Evolutionary conservation across 1,140 invertebrate species (phyloP), one percentile per base, ranked within the genome.

Genomic region (Heliconius melpomene): DNA sequence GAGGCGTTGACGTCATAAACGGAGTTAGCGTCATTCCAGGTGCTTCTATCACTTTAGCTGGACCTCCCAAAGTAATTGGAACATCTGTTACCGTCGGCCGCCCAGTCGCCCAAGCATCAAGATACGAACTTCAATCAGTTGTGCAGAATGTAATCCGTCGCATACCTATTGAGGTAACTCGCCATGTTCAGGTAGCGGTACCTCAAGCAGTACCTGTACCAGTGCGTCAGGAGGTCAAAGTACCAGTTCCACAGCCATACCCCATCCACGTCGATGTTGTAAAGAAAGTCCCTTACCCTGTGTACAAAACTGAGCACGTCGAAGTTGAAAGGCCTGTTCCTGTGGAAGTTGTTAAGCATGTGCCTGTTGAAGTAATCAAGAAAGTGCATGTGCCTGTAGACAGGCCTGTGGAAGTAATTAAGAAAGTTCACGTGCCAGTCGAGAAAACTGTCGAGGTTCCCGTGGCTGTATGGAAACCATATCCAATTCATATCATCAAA

Each of bases 241-340:
- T 95, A 6, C 91, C 91, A 72, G 94, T 95, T 0, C 94, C 94
- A 7, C 92, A 94, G 79, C 94, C 93, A 60, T 94, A 94, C 90
- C 90, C 91, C 0, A 93, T 94, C 23, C 93, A 92, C 23, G 92
- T 95, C 1, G 89, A 94, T 29, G 94, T 95, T 8, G 91, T 92
- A 0, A 94, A 93, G 77, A 88, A 93, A 20, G 91, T 95, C 1
- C 91, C 94, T 18, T 93, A 94, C 82, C 92, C 92, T 1, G 90
- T 94, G 6, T 91, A 90, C 83, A 94, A 92, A 78, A 94, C 93
- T 7, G 72, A 93, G 29, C 91, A 94, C 75, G 88, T 94, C 7
- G 93, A 93, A 74, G 92, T 95, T 0, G 93, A 94, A 79, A 92
- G 90, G 77, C 93, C 91, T 52, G 94, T 94, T 0, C 93, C 94